A percentile compares a stretch with the other conserved stretches of the same genome.
Evolutionary conservation across 2,113 vertebrate species (phyloP).

Genomic region (Hippoglossus stenolepis): DNA sequence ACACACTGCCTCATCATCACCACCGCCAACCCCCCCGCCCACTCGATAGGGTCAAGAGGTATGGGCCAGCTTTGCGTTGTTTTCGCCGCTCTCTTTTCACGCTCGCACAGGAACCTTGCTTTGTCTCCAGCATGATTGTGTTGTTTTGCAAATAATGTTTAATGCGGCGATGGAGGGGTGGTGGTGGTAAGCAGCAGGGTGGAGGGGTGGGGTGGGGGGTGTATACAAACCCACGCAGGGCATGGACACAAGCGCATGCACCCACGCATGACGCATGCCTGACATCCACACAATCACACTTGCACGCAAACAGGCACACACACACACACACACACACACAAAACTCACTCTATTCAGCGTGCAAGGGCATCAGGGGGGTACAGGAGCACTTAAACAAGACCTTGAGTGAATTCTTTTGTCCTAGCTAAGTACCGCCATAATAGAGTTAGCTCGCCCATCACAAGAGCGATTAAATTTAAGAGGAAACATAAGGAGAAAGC

Average conservation of each 20-base stretch:
- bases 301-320: neutral
- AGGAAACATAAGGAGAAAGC: constrained; percentile 62
- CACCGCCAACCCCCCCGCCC: constrained; percentile 1
- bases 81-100: constrained; percentile 64
- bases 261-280: constrained; percentile 71
- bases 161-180: constrained; percentile 36
- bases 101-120: constrained; percentile 51
- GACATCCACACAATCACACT: constrained; percentile 48
- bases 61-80: constrained; percentile 77
- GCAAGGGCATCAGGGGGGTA: constrained; percentile 50
- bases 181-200: neutral
- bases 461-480: constrained; percentile 63
- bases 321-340: neutral
- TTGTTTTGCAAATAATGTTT: constrained; percentile 70
- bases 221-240: constrained; percentile 68
- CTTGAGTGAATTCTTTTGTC: constrained; percentile 68
- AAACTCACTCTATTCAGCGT: constrained; percentile 27
- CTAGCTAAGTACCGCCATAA: constrained; percentile 56
- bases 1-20: constrained; percentile 42
- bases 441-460: constrained; percentile 55
- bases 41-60: constrained; percentile 82
- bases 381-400: constrained; percentile 67
- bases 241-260: constrained; percentile 62
- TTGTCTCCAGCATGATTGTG: constrained; percentile 71
- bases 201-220: neutral